These are phyloP conservation scores for Rallus limicola DNA, from an alignment of 2,113 vertebrate species.

Conservation along the genomic window DNA sequence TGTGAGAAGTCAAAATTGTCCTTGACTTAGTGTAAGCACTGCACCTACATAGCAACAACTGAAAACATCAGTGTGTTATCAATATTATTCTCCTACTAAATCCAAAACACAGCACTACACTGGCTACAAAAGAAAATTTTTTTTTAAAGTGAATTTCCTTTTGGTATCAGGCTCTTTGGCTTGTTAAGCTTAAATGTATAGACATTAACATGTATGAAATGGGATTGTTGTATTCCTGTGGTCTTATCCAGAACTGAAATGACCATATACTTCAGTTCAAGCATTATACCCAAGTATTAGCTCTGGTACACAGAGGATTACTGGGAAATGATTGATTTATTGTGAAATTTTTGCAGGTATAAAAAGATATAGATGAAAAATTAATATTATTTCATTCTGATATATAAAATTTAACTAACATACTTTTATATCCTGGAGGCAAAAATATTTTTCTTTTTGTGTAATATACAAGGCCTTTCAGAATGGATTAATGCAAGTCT, in stretches of 20 bases:
- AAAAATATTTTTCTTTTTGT: neutral
- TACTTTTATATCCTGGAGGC: neutral
- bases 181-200: neutral
- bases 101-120: too few relatives aligned
- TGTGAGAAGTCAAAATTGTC: too few relatives aligned
- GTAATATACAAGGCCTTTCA: neutral
- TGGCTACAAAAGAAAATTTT: too few relatives aligned
- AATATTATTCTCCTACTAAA: too few relatives aligned
- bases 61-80: too few relatives aligned
- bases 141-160: neutral
- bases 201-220: neutral
- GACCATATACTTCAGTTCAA: neutral
- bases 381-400: neutral
- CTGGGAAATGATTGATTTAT: neutral
- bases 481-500: neutral
- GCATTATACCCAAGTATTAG: neutral
- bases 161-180: neutral
- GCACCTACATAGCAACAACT: too few relatives aligned
- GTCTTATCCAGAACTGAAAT: neutral
- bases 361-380: neutral
- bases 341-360: neutral
- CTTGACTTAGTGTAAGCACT: too few relatives aligned
- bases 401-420: neutral
- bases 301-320: neutral
- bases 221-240: accelerated